Percentiles rank a stretch among this genome's conserved stretches.
These are phyloP conservation scores for Drosophila burlai DNA, from an alignment of 1,140 invertebrate species.

Conservation along the genomic window DNA sequence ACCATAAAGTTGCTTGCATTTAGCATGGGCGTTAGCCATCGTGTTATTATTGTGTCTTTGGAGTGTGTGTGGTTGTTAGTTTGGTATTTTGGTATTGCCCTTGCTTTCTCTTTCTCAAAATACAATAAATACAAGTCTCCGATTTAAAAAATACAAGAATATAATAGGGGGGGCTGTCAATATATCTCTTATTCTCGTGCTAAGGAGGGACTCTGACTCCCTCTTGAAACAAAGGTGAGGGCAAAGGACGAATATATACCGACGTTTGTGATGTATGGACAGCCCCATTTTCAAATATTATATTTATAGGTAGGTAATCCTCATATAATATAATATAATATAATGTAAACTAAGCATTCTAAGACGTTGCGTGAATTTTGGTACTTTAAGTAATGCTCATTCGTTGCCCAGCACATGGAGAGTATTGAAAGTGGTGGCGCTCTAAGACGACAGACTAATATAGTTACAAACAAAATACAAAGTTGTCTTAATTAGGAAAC, in stretches of 20 bases:
- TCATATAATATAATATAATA: conserved; percentile 39
- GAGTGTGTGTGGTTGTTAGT: conserved; percentile 19
- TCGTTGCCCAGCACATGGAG: conserved; percentile 70
- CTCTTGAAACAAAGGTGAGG: conserved; percentile 2
- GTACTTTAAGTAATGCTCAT: conserved; percentile 78
- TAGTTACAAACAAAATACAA: conserved; percentile 65
- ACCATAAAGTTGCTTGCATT: not conserved
- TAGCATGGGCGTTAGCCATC: not conserved
- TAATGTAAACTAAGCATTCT: conserved; percentile 50
- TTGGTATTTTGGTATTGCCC: conserved; percentile 68
- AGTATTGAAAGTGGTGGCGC: conserved; percentile 64
- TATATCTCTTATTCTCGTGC: conserved; percentile 5
- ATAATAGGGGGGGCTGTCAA: conserved; percentile 11
- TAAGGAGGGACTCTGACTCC: conserved; percentile 6
- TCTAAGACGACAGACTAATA: conserved; percentile 57
- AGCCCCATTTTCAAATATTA: conserved; percentile 41
- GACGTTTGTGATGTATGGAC: conserved; percentile 12
- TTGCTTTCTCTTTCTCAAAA: conserved; percentile 55
- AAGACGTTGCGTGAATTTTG: conserved; percentile 56
- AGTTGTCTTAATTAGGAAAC: conserved; percentile 60
- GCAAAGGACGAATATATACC: not conserved
- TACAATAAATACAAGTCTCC: conserved; percentile 73
- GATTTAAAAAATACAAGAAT: conserved; percentile 64
- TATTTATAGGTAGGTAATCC: conserved; percentile 47
- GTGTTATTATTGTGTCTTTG: not conserved